Conservation (phyloP, 2,797 vertebrate genomes). For the Enteromius fasciolatus region DNA sequence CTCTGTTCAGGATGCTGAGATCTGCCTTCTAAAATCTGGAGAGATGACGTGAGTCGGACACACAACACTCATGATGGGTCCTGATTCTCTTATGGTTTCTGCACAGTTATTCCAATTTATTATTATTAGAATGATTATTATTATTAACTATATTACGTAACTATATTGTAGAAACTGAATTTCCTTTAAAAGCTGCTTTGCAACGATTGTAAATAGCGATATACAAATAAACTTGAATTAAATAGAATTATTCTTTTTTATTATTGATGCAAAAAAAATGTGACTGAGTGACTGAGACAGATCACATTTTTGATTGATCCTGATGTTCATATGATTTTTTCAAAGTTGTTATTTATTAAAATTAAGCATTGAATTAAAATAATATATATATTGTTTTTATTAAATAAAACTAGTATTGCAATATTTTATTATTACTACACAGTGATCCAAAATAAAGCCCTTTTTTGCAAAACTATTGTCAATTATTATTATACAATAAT, state of each 20-base stretch:
- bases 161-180: too few relatives aligned
- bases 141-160: neutral
- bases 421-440: neutral
- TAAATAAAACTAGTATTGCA: neutral
- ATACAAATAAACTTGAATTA: too few relatives aligned
- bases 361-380: neutral
- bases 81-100: neutral
- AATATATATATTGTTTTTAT: neutral
- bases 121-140: neutral
- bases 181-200: too few relatives aligned
- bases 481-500: too few relatives aligned
- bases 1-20: constrained; percentile 89
- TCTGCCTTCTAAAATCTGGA: constrained; percentile 90
- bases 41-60: constrained; percentile 87
- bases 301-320: neutral
- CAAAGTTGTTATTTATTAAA: neutral
- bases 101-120: neutral
- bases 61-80: neutral
- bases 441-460: neutral
- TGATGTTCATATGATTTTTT: neutral
- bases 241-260: neutral
- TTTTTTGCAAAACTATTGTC: neutral
- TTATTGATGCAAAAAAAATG: neutral
- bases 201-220: too few relatives aligned
- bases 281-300: neutral